phyloP scores from a whole-genome alignment of 2,888 invertebrate species.

The Rotaria socialis region DNA sequence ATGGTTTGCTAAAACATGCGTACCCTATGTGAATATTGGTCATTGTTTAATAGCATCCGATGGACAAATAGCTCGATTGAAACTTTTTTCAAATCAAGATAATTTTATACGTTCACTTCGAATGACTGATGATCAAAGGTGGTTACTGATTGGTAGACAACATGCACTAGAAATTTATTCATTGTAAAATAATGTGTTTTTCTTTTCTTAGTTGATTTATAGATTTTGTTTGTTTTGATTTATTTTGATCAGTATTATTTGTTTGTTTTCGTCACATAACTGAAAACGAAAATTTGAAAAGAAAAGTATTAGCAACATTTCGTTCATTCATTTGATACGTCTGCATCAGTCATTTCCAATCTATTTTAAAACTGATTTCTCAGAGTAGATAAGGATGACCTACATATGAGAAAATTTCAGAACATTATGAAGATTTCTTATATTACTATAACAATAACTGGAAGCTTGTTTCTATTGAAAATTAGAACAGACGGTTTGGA shows the following conservation, averaged over 20 bases:
- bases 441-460: no score
- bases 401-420: no score
- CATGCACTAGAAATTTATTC: conserved; percentile 4
- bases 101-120: neutral
- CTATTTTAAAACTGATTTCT: no score
- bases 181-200: neutral
- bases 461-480: no score
- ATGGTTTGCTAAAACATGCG: neutral
- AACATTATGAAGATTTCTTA: no score
- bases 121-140: neutral
- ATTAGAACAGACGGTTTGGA: no score
- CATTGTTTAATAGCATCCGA: neutral
- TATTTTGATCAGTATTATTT: neutral
- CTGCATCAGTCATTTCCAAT: no score
- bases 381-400: no score
- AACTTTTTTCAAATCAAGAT: conserved; percentile 1
- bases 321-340: no score
- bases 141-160: neutral
- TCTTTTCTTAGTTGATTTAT: neutral
- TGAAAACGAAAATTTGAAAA: neutral
- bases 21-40: neutral
- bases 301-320: no score
- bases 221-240: neutral
- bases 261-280: neutral
- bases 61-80: neutral